Conservation (phyloP, 2,888 invertebrate genomes). For the Agrilus biguttatus region DNA sequence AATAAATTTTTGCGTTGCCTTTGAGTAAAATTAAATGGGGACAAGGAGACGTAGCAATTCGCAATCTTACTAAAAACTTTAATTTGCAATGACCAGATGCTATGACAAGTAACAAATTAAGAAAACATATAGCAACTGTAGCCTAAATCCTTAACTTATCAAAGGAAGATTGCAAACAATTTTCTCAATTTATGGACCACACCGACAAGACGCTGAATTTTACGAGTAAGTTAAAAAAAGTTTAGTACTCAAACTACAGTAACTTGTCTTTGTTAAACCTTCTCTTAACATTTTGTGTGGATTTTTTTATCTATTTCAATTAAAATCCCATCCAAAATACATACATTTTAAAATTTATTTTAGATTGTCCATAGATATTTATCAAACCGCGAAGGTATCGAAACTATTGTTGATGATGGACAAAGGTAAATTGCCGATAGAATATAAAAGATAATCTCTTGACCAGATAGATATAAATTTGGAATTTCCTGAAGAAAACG, state of each 20-base stretch:
- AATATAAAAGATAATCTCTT: constrained; percentile 11
- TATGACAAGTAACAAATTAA: constrained; percentile 13
- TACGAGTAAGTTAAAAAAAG: constrained; percentile 8
- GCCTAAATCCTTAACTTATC: constrained; percentile 13
- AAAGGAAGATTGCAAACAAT: neutral
- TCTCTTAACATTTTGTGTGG: too few relatives aligned
- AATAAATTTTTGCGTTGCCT: constrained; percentile 16
- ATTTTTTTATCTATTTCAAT: too few relatives aligned
- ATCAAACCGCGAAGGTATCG: constrained; percentile 12
- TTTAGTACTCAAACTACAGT: neutral
- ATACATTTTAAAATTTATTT: neutral
- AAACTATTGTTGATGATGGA: constrained; percentile 12
- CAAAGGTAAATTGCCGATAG: constrained; percentile 7
- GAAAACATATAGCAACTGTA: constrained; percentile 16
- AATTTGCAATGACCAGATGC: constrained; percentile 10
- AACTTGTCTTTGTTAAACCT: neutral
- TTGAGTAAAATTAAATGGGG: constrained; percentile 15
- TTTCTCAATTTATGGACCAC: constrained; percentile 10
- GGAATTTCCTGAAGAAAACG: neutral
- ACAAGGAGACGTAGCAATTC: constrained; percentile 15
- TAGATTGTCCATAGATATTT: constrained; percentile 12
- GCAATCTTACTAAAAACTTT: constrained; percentile 11
- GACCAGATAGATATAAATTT: constrained; percentile 10
- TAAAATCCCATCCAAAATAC: too few relatives aligned
- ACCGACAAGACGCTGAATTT: constrained; percentile 10